Conservation (phyloP, 2,888 invertebrate species). For the Seira ritae region DNA sequence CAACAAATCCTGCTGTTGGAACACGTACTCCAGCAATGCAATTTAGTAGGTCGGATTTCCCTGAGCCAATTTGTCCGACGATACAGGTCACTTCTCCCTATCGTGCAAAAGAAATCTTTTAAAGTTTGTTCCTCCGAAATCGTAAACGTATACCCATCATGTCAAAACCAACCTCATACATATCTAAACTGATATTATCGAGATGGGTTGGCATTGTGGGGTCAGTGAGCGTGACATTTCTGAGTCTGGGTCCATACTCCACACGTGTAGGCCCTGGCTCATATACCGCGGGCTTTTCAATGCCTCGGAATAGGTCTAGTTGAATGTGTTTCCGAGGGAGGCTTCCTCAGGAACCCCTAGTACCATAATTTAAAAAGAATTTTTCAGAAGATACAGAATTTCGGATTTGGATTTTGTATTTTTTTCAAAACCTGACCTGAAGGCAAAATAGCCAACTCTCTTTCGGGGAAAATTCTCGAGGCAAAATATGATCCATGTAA, state of each 20-base stretch:
- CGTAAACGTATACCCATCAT: too few relatives aligned
- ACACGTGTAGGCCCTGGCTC: conserved; percentile 43
- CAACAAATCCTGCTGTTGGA: conserved; percentile 59
- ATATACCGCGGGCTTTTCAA: conserved; percentile 42
- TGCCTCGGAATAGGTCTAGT: conserved; percentile 42
- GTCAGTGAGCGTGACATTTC: conserved; percentile 38
- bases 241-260: conserved; percentile 34
- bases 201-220: conserved; percentile 26
- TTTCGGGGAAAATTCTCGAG: conserved; percentile 50
- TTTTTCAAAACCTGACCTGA: too few relatives aligned
- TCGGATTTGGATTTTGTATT: too few relatives aligned
- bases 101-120: too few relatives aligned
- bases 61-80: conserved; percentile 53
- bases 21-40: conserved; percentile 49
- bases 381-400: too few relatives aligned
- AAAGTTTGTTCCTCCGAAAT: too few relatives aligned
- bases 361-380: too few relatives aligned
- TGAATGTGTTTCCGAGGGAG: conserved; percentile 30
- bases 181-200: conserved; percentile 60
- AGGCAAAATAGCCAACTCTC: conserved; percentile 44
- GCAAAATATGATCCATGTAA: conserved; percentile 51
- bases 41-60: conserved; percentile 60
- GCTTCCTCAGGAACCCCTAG: neutral
- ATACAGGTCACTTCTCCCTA: conserved; percentile 59
- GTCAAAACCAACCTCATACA: conserved; percentile 61